Base-by-base conservation (phyloP, 2,797 vertebrate genomes). In the Acanthurus leucopareius region DNA sequence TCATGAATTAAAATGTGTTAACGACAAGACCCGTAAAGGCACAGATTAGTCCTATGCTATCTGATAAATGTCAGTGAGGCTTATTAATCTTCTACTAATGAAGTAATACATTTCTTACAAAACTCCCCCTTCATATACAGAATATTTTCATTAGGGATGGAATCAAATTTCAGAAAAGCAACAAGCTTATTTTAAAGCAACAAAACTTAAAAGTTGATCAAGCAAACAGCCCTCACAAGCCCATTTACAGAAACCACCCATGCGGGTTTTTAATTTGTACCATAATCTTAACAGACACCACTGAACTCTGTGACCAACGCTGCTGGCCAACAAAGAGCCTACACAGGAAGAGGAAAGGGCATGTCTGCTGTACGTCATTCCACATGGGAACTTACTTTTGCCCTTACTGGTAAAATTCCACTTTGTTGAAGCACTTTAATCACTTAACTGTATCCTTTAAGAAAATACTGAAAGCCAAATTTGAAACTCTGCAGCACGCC, bases 351-450 rank as follows among this genome's bases (percentile, higher is more conserved):
- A 73, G 79, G 77, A 85, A 84, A 89, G 69, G 81, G 72, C 63
- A 62, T 60, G 66, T 80, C 57, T 40, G 32, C 10, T 1, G 0
- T 86, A 51, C 56, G 60, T 90, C 79, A 83, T 83, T 17, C 63
- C 85, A 58, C 77, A 15, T n/a, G 63, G 75, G 86, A 82, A 67
- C 32, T 76, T 28, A 72, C 62, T 28, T 78, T 54, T 52, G 7
- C 44, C 80, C 28, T 54, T 68, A 17, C 65, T 82, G 69, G 32
- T 61, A 28, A 75, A 82, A 66, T 72, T 79, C 54, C 59, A 69
- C 58, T 79, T 82, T 69, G 52, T 56, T 80, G 25, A 75, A 88
- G 62, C 75, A 77, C 75, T 88, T 75, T 57, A 64, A 79, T 83
- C 67, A 83, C 65, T 73, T 73, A 60, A 71, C 47, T 79, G 38